Conservation (phyloP, 2,888 invertebrate genomes). For the Rhogogaster chlorosoma region DNA sequence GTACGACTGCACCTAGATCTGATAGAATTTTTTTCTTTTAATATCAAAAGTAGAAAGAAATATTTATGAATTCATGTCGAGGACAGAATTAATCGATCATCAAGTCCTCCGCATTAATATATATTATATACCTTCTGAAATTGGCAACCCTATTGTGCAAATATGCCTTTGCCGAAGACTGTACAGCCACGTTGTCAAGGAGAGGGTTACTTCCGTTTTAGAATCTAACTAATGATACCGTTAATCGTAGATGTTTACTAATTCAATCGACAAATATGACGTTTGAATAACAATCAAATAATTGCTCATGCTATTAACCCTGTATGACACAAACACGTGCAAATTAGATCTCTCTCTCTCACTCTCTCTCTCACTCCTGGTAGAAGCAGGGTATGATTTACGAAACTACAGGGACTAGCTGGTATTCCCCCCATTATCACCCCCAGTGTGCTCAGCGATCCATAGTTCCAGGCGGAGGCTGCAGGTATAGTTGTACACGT, state of each 20-base stretch:
- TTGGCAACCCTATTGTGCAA: too few species aligned
- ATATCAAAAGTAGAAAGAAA: too few species aligned
- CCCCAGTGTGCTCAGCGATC: not conserved
- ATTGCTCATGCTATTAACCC: slow-evolving; percentile 13
- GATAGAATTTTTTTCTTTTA: not conserved
- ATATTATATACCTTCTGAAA: not conserved
- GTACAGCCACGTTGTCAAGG: not conserved
- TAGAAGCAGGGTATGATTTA: slow-evolving; percentile 21
- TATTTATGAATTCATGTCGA: too few species aligned
- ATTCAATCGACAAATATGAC: slow-evolving; percentile 17
- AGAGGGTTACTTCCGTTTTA: not conserved
- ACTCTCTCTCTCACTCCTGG: not conserved
- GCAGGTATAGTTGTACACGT: not conserved
- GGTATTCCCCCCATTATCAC: slow-evolving; percentile 4
- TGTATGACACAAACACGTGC: slow-evolving; percentile 3
- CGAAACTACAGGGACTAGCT: slow-evolving; percentile 1
- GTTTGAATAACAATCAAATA: slow-evolving; percentile 18
- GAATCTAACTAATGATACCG: not conserved
- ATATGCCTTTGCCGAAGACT: not conserved
- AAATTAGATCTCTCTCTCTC: not conserved
- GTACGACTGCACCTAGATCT: not conserved
- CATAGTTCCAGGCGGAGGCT: not conserved
- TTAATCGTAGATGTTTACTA: not conserved
- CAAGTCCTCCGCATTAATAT: not conserved
- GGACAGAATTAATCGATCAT: too few species aligned